phyloP scores from a whole-genome alignment of 2,113 vertebrate species.

The Protobothrops mucrosquamatus region DNA sequence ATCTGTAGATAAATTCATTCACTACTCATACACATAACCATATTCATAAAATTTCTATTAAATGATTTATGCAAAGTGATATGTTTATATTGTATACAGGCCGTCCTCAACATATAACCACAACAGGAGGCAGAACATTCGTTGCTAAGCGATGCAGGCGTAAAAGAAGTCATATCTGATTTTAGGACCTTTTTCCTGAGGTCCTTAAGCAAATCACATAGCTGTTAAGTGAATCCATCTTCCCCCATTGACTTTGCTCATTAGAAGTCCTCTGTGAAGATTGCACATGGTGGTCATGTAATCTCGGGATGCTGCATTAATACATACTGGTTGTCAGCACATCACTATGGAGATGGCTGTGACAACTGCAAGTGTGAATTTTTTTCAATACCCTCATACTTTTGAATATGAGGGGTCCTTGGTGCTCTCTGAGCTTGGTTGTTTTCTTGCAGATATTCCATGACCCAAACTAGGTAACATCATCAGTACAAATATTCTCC shows the following conservation, averaged over 20 bases:
- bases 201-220: neutral
- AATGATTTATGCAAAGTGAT: neutral
- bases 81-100: neutral
- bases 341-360: neutral
- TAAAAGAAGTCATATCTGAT: neutral
- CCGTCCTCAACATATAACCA: neutral
- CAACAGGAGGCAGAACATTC: neutral
- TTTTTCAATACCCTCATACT: neutral
- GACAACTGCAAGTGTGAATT: neutral
- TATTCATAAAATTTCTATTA: neutral
- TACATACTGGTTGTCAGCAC: neutral
- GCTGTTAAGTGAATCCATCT: neutral
- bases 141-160: neutral
- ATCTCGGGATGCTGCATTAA: neutral
- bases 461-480: neutral
- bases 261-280: neutral
- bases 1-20: neutral
- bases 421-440: neutral
- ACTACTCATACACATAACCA: neutral
- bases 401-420: neutral
- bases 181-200: neutral
- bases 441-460: neutral
- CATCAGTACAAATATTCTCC: neutral
- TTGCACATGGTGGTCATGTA: neutral
- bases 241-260: too few relatives aligned